phyloP scores from a whole-genome alignment of 2,888 invertebrate genomes.

The Agrochola macilenta region DNA sequence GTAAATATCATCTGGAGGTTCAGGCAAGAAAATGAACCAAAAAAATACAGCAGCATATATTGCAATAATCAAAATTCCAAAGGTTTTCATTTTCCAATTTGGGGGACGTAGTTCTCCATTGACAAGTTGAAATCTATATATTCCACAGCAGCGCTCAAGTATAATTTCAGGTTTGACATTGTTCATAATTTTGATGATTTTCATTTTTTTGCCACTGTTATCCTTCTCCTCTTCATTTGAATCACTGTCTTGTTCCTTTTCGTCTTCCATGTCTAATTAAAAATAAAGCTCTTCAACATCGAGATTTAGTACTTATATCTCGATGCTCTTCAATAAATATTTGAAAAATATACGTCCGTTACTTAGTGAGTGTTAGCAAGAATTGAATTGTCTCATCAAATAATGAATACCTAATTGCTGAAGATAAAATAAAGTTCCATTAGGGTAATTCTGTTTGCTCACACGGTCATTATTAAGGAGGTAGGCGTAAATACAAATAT shows the following conservation, averaged over 20 bases:
- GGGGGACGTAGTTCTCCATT: constrained; percentile 26
- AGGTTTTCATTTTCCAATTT: constrained; percentile 37
- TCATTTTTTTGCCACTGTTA: not conserved
- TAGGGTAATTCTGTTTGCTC: constrained; percentile 11
- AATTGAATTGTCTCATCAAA: not conserved
- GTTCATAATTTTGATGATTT: constrained; percentile 18
- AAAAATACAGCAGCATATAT: constrained; percentile 19
- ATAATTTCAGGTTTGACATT: constrained; percentile 28
- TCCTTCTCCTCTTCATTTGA: constrained; percentile 4
- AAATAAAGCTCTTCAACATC: not conserved
- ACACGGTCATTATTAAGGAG: too few relatives aligned
- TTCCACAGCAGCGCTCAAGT: constrained; percentile 33
- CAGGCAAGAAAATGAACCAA: constrained; percentile 47
- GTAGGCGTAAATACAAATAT: too few relatives aligned
- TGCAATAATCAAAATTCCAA: constrained; percentile 28
- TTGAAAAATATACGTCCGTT: constrained; percentile 12
- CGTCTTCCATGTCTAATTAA: not conserved
- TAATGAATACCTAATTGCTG: not conserved
- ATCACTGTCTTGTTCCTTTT: constrained; percentile 1
- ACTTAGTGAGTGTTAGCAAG: not conserved
- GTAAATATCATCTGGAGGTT: not conserved
- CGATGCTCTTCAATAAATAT: not conserved
- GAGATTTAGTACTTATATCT: too few relatives aligned
- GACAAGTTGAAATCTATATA: constrained; percentile 23
- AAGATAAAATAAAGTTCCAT: constrained; percentile 14